phyloP scores from a whole-genome alignment of 2,888 invertebrate genomes.

The Cantharis flavilabris region DNA sequence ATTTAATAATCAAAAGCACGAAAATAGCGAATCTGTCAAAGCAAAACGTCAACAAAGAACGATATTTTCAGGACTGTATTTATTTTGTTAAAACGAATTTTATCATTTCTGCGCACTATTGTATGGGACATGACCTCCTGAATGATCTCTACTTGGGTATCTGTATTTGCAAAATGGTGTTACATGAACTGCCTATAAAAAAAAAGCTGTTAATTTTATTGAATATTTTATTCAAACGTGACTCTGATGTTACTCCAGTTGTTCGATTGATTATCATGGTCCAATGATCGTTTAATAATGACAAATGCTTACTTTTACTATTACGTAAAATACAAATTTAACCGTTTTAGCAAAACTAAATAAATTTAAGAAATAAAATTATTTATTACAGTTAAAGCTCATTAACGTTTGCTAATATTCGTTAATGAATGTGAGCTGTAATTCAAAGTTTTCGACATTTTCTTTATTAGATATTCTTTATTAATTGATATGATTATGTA shows the following conservation, averaged over 20 bases:
- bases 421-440: not conserved
- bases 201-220: not conserved
- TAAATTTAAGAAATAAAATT: not conserved
- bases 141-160: too few species aligned
- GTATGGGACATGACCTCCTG: too few species aligned
- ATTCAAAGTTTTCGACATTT: not conserved
- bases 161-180: conserved; percentile 5
- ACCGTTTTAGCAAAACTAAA: not conserved
- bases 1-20: too few species aligned
- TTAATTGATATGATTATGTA: not conserved
- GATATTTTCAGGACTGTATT: too few species aligned
- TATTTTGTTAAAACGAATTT: too few species aligned
- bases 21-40: too few species aligned
- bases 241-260: conserved; percentile 17
- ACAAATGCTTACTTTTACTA: conserved; percentile 18
- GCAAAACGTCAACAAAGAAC: too few species aligned
- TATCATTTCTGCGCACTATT: too few species aligned
- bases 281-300: conserved; percentile 7
- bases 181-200: conserved; percentile 5
- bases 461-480: not conserved
- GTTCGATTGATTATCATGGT: conserved; percentile 13
- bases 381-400: not conserved
- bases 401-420: not conserved
- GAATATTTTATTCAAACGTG: conserved; percentile 12
- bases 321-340: conserved; percentile 9